Conservation (phyloP, 2,113 vertebrate species). For the Channa maculata region DNA sequence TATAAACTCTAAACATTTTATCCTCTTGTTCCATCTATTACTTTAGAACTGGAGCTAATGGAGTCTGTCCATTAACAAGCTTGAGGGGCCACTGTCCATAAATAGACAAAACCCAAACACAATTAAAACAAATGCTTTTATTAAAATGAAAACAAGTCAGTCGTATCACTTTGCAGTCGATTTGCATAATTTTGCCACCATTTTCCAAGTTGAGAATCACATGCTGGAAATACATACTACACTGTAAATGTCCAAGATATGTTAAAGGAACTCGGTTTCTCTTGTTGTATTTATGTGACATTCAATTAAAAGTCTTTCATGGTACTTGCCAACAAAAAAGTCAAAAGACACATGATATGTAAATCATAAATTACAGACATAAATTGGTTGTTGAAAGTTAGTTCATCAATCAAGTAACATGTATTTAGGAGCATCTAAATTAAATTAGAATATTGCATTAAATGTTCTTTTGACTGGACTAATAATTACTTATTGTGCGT, state of each 20-base stretch:
- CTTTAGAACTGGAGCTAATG: constrained; percentile 78
- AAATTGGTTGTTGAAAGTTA: constrained; percentile 51
- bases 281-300: constrained; percentile 66
- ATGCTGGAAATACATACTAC: constrained; percentile 76
- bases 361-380: constrained; percentile 53
- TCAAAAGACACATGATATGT: constrained; percentile 51
- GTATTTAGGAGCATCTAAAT: constrained; percentile 49
- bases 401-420: constrained; percentile 44
- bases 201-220: constrained; percentile 64
- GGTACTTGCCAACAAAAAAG: constrained; percentile 64
- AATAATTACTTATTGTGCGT: constrained; percentile 60
- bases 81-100: constrained; percentile 63
- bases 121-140: constrained; percentile 51
- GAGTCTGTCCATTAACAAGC: constrained; percentile 68
- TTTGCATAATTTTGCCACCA: constrained; percentile 36
- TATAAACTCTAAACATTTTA: constrained; percentile 68
- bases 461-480: constrained; percentile 40
- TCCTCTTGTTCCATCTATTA: constrained; percentile 67
- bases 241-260: constrained; percentile 71
- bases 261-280: constrained; percentile 61
- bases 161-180: constrained; percentile 41
- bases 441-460: constrained; percentile 40
- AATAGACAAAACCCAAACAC: constrained; percentile 47
- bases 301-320: constrained; percentile 52
- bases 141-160: constrained; percentile 37